Percentiles rank a stretch among this genome's conserved stretches.
Conservation (phyloP, 2,888 invertebrate species). For the Philaethria dido region DNA sequence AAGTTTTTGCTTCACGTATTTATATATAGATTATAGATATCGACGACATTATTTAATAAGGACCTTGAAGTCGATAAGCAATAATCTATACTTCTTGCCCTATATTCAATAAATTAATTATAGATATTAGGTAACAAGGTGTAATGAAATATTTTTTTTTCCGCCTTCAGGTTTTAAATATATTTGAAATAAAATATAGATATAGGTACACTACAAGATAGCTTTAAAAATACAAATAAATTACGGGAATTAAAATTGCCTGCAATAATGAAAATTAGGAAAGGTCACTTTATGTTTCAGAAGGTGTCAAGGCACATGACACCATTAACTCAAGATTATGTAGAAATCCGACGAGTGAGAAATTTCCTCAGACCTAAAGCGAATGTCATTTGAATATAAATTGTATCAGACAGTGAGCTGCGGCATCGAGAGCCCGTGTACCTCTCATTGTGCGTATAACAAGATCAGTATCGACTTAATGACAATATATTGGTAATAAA, state of each 20-base stretch:
- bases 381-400: constrained; percentile 82
- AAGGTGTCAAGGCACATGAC: constrained; percentile 53
- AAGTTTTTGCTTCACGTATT: no score
- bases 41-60: no score
- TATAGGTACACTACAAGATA: not conserved
- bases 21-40: no score
- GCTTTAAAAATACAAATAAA: not conserved
- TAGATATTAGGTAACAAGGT: no score
- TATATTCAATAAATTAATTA: no score
- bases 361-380: constrained; percentile 75
- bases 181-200: not conserved
- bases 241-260: constrained; percentile 40
- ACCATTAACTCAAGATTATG: constrained; percentile 78
- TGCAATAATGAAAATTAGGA: constrained; percentile 39
- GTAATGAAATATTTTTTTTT: no score
- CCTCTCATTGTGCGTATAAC: constrained; percentile 82
- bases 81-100: no score
- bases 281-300: constrained; percentile 27
- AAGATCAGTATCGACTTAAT: constrained; percentile 84
- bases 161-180: no score
- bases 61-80: no score
- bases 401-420: constrained; percentile 67
- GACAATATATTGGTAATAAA: constrained; percentile 84
- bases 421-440: constrained; percentile 64
- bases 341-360: constrained; percentile 81